Evolutionary conservation across 1,140 invertebrate species (phyloP), one percentile per base, ranked within the genome.

Genomic region (Portunus trituberculatus): DNA sequence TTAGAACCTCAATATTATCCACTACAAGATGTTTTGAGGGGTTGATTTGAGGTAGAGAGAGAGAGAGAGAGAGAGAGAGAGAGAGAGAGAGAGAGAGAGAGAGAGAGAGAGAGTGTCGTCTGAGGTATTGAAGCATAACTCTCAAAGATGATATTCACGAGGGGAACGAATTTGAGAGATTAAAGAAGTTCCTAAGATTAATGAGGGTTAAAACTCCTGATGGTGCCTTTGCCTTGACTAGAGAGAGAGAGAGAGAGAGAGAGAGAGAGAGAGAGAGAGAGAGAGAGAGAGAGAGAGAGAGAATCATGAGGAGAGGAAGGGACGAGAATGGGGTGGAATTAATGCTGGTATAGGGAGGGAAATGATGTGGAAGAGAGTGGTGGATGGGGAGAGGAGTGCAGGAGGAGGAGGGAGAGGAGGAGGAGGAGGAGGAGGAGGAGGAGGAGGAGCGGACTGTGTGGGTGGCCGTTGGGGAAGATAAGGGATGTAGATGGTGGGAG

Each of bases 241-340:
- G 76, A 84, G 83, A 84, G 83, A 84, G 83, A 84, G 16, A 82
- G 76, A 82, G 76, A 82, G 76, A 82, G 76, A 82, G 76, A 82
- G 76, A 82, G 76, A 82, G 76, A 82, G 76, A 82, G 76, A 82
- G 76, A 82, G 76, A 82, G 76, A 82, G 76, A 82, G 76, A 82
- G 76, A 82, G 76, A 82, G 76, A 82, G 76, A 82, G 76, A 82
- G 76, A 82, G 76, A 82, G 76, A 82, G 76, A 82, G 76, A 82
- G 28, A 20, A 20, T 25, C 16, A 20, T 28, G 16, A 25, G 76
- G 76, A 28, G 76, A 82, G 76, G 20, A 20, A 25, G 76, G 76
- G 28, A 25, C 28, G 76, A 25, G 76, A 28, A 28, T 20, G 76
- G 76, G 20, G 76, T 20, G 28, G 76, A 28, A 28, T 20, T 28